Conservation (phyloP, 2,113 vertebrate genomes). For the Myotis brandtii region DNA sequence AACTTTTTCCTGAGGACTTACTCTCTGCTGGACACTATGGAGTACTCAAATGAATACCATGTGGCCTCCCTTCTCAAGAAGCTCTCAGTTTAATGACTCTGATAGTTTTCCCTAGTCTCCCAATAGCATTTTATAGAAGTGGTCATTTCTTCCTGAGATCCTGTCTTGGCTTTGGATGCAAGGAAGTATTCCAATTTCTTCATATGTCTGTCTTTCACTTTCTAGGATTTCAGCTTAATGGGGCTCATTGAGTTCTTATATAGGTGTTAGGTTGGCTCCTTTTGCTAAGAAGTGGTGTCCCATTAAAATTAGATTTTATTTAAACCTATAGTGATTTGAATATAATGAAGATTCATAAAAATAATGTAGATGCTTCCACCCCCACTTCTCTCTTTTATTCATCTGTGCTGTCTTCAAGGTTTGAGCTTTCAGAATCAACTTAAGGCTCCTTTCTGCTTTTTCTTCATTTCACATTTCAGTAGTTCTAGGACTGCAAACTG, state of each 20-base stretch:
- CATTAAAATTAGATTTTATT: slow-evolving; percentile 12
- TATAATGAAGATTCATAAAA: background rate
- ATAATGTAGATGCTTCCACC: background rate
- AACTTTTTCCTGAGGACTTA: background rate
- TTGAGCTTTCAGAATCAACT: slow-evolving; percentile 5
- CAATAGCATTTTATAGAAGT: background rate
- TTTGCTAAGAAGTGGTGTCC: background rate
- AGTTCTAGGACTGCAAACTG: background rate
- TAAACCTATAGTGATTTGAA: background rate
- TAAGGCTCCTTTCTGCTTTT: background rate
- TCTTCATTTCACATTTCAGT: background rate
- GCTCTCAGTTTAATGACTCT: background rate
- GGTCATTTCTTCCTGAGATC: background rate
- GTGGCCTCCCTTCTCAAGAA: background rate
- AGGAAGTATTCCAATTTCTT: background rate
- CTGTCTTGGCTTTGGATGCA: background rate
- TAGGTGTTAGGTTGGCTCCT: background rate
- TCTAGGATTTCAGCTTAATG: background rate
- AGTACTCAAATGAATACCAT: background rate
- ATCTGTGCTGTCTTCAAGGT: background rate
- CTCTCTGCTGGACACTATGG: background rate
- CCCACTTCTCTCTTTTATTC: background rate
- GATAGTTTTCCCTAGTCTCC: background rate
- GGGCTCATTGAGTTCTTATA: background rate
- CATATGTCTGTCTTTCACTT: slow-evolving; percentile 23